Evolutionary conservation across 2,113 vertebrate genomes (phyloP), one percentile per base, ranked within the genome.

Genomic region (Indicator indicator): DNA sequence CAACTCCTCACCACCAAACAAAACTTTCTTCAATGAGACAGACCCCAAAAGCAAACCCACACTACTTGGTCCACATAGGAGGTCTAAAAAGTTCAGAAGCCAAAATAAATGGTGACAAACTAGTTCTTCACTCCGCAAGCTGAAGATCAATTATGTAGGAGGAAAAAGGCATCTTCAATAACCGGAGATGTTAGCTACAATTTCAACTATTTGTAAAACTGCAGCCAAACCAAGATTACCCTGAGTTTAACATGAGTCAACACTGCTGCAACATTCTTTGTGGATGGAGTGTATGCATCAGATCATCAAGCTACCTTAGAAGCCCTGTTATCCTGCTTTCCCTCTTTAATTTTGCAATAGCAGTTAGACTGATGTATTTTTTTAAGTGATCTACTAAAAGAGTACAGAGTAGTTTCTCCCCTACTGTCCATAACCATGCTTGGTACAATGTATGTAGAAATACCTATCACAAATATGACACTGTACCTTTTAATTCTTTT

Each of bases 81-180:
- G 27, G 8, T 85, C 32, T 58, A 48, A 33, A 60, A 74, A 60
- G 11, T 46, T 63, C n/a, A 46, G 27, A 84, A 87, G 59, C 13
- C 44, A 54, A 26, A 67, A 0, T 4, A 38, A n/a, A 7, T 16
- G 50, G 28, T 0, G 9, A 64, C 30, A 80, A 88, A 77, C 8
- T 15, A 64, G 21, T 17, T 5, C 14, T 15, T 18, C 12, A 11
- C 42, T 15, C 4, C 24, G 87, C 27, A 89, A 55, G 55, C 3
- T 64, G 11, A 19, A 62, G 20, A 67, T n/a, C 40, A 54, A 36
- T 28, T 77, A 76, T 0, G 0, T 0, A 73, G 30, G 36, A 78
- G 18, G 6, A 71, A 77, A 70, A 68, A 58, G 20, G 42, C 27
- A 9, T 24, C 18, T 32, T 72, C 30, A 89, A 67, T 59, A 89